Percentiles rank a stretch among this genome's conserved stretches.
These are phyloP conservation scores for Drosophila chauvacae DNA, from an alignment of 1,140 invertebrate genomes.

Conservation along the genomic window DNA sequence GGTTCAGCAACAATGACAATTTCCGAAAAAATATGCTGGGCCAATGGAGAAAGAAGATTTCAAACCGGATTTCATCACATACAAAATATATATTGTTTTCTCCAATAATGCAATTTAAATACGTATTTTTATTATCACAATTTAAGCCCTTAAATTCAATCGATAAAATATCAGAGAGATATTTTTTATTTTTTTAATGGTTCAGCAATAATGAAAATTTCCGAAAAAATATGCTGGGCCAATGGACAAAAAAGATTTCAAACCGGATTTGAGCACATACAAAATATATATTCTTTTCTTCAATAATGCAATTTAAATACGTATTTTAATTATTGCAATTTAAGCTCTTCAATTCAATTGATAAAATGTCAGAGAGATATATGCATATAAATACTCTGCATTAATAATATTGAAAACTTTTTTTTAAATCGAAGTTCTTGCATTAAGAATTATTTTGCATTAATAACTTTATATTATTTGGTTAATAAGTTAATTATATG, in stretches of 20 bases:
- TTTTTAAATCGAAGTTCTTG: too few species aligned
- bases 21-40: constrained; percentile 7
- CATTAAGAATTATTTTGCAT: too few species aligned
- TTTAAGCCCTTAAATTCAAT: not conserved
- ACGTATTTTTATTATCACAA: rapidly evolving
- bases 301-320: too few species aligned
- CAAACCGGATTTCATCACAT: not conserved
- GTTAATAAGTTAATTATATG: too few species aligned
- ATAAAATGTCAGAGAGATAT: not conserved
- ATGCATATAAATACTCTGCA: too few species aligned
- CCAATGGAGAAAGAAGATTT: not conserved
- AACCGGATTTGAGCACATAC: not conserved
- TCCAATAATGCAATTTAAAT: too few species aligned
- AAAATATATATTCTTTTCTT: not conserved
- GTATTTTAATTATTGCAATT: not conserved
- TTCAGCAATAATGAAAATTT: constrained; percentile 1
- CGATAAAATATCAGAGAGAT: not conserved
- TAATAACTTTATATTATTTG: too few species aligned
- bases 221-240: constrained; percentile 3
- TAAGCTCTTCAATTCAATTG: not conserved
- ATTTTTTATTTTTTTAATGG: not conserved
- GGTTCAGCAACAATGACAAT: constrained; percentile 1
- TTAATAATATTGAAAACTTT: too few species aligned
- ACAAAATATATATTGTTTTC: not conserved
- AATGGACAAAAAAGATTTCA: constrained; percentile 1